Conservation (phyloP, 2,113 vertebrate species). For the Picathartes gymnocephalus region DNA sequence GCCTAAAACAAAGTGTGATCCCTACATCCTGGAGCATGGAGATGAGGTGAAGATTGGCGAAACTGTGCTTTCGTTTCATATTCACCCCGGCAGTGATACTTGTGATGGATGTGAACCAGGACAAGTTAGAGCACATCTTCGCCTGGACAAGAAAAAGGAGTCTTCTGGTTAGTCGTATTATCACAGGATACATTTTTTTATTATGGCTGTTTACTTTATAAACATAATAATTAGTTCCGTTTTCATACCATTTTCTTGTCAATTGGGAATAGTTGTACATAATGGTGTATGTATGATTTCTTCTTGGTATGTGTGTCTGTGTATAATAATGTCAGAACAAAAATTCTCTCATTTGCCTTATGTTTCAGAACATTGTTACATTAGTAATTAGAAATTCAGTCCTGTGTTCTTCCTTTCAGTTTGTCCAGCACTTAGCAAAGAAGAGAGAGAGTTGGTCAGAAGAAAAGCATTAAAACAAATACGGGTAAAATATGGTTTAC, state of each 20-base stretch:
- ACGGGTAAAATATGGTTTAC: constrained; percentile 95
- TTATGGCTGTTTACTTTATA: not conserved
- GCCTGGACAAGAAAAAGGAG: constrained; percentile 84
- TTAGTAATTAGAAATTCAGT: not conserved
- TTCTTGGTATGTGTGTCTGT: not conserved
- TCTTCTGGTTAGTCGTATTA: constrained; percentile 69
- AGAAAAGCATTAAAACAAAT: constrained; percentile 94
- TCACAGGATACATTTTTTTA: not conserved
- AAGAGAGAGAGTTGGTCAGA: constrained; percentile 89
- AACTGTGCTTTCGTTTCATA: constrained; percentile 95
- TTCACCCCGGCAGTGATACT: constrained; percentile 92
- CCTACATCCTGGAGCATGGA: constrained; percentile 86
- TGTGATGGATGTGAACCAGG: constrained; percentile 97
- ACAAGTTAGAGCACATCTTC: constrained; percentile 94
- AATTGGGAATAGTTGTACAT: not conserved
- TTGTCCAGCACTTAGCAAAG: constrained; percentile 81
- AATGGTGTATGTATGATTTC: not conserved
- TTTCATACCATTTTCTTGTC: not conserved
- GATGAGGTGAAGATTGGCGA: constrained; percentile 98
- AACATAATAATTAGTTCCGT: not conserved
- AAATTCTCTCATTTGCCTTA: not conserved
- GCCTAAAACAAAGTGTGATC: constrained; percentile 91
- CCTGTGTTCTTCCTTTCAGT: constrained; percentile 58
- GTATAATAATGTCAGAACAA: not conserved
- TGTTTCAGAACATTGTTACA: not conserved